Conservation (phyloP, 2,888 invertebrate genomes). For the Balanococcus diminutus region DNA sequence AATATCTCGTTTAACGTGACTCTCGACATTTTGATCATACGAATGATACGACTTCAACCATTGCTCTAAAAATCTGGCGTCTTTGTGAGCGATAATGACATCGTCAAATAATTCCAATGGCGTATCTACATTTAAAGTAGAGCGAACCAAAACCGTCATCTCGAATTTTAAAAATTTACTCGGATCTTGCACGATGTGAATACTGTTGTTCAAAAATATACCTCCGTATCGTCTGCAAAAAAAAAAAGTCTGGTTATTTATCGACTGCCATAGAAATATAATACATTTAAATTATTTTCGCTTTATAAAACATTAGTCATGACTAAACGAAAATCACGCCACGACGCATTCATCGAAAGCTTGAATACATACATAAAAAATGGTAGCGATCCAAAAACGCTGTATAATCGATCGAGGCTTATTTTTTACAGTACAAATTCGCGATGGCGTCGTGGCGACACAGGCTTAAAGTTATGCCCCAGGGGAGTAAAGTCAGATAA, state of each 20-base stretch:
- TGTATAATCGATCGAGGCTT: background rate
- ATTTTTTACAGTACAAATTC: background rate
- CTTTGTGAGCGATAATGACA: constrained; percentile 61
- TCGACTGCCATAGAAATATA: background rate
- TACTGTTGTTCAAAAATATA: constrained; percentile 61
- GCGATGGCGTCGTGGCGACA: background rate
- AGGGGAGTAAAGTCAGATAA: background rate
- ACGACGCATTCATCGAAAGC: background rate
- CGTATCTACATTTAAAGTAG: constrained; percentile 58
- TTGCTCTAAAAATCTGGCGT: constrained; percentile 60
- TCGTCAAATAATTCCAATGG: constrained; percentile 56
- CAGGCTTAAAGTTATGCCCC: background rate
- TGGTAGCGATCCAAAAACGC: background rate
- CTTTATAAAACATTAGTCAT: background rate
- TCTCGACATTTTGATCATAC: constrained; percentile 58
- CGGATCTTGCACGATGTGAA: constrained; percentile 60
- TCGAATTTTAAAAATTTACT: constrained; percentile 60
- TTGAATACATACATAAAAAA: background rate
- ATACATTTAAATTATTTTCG: background rate
- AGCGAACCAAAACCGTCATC: constrained; percentile 61
- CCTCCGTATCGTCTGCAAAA: constrained; percentile 60
- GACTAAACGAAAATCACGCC: background rate
- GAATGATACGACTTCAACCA: constrained; percentile 61
- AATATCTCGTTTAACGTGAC: background rate
- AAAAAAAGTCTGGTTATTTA: background rate